These are phyloP conservation scores for Etheostoma spectabile DNA, from an alignment of 2,113 vertebrate genomes.

Conservation along the genomic window DNA sequence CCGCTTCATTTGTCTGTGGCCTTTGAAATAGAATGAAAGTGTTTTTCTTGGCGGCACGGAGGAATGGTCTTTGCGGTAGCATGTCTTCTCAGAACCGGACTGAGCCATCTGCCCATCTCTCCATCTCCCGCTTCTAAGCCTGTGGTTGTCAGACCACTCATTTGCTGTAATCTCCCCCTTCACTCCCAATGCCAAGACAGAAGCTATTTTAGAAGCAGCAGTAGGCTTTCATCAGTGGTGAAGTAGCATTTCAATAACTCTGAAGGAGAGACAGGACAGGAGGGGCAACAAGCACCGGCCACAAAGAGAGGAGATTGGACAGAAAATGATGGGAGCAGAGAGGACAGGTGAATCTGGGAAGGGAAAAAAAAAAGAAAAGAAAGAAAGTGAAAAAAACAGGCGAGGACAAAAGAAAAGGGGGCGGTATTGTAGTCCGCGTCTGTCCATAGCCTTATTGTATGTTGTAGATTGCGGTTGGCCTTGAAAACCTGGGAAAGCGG, in stretches of 20 bases:
- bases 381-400: neutral
- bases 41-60: conserved; percentile 58
- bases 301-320: conserved; percentile 8
- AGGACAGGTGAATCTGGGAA: conserved; percentile 7
- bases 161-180: conserved; percentile 74
- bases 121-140: conserved; percentile 61
- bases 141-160: conserved; percentile 76
- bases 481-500: conserved; percentile 32
- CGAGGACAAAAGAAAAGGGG: neutral
- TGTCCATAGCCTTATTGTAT: conserved; percentile 5
- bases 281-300: neutral
- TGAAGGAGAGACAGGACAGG: conserved; percentile 9
- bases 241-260: conserved; percentile 51
- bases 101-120: conserved; percentile 70
- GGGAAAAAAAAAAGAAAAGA: neutral
- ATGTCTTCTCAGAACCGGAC: conserved; percentile 60
- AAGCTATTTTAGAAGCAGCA: conserved; percentile 74
- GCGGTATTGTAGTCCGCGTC: neutral
- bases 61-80: conserved; percentile 61
- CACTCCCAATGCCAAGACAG: conserved; percentile 59
- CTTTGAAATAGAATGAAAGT: conserved; percentile 73
- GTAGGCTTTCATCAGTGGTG: conserved; percentile 56
- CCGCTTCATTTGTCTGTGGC: conserved; percentile 67
- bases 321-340: conserved; percentile 11
- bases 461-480: conserved; percentile 23